A percentile compares a stretch with the other conserved stretches of the same genome.
Conservation (phyloP, 2,797 vertebrate genomes). For the Iguana delicatissima region DNA sequence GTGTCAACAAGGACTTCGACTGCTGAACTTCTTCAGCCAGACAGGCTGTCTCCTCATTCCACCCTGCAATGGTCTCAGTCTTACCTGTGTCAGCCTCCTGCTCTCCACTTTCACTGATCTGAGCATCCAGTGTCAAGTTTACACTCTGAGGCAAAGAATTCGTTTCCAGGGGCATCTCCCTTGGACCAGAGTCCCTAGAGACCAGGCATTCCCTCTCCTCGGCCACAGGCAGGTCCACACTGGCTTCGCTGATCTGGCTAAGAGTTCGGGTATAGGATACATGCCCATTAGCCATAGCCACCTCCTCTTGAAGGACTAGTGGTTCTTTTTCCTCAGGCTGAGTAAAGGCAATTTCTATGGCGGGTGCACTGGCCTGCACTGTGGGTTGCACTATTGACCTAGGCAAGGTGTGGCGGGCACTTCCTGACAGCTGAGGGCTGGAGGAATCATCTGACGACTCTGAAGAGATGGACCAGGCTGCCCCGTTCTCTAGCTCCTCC, state of each 20-base stretch:
- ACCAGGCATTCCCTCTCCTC: constrained; percentile 57
- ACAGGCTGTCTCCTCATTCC: neutral
- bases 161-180: neutral
- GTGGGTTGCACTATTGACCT: constrained; percentile 87
- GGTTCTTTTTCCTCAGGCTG: constrained; percentile 80
- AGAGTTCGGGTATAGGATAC: constrained; percentile 88
- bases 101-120: constrained; percentile 22
- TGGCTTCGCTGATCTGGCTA: constrained; percentile 95
- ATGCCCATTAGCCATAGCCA: constrained; percentile 79
- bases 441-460: constrained; percentile 96
- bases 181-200: neutral
- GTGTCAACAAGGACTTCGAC: accelerated
- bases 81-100: constrained; percentile 37
- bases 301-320: constrained; percentile 58
- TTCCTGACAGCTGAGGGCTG: constrained; percentile 89
- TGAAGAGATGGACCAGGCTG: constrained; percentile 94
- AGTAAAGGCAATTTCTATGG: constrained; percentile 88
- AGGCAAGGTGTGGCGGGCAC: constrained; percentile 80
- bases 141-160: neutral
- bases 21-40: accelerated
- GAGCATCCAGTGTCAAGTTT: accelerated
- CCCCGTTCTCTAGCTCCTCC: constrained; percentile 92
- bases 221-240: constrained; percentile 82
- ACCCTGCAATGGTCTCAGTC: neutral
- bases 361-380: constrained; percentile 79